These are phyloP conservation scores for Paramacrobiotus metropolitanus DNA, from an alignment of 1,140 invertebrate genomes.

Conservation along the genomic window DNA sequence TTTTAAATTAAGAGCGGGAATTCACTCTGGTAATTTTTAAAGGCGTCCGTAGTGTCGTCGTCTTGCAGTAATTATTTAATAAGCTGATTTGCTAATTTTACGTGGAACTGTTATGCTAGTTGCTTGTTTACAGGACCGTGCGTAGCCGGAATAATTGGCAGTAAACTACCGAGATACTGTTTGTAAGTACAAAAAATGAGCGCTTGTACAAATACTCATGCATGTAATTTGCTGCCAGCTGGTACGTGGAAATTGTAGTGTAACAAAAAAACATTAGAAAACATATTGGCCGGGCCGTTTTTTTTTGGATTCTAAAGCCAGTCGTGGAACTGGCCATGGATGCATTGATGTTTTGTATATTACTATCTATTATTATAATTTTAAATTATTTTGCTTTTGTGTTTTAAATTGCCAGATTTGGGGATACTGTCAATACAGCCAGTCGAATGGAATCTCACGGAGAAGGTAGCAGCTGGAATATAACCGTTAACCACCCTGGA, in stretches of 20 bases:
- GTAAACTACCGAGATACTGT: conserved; percentile 49
- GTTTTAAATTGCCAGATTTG: too few relatives aligned
- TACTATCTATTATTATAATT: too few relatives aligned
- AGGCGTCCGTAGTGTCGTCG: too few relatives aligned
- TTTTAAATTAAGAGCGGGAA: conserved; percentile 73
- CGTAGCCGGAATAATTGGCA: conserved; percentile 75
- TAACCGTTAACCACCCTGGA: not conserved
- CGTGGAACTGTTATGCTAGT: too few relatives aligned
- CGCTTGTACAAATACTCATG: not conserved
- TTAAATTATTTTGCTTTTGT: too few relatives aligned
- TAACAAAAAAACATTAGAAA: too few relatives aligned
- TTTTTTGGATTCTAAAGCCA: too few relatives aligned
- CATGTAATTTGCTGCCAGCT: not conserved
- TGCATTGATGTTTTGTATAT: too few relatives aligned
- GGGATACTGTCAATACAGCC: conserved; percentile 28
- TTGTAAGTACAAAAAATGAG: conserved; percentile 15
- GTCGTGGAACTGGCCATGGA: too few relatives aligned
- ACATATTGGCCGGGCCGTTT: not conserved
- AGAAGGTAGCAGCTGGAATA: conserved; percentile 21
- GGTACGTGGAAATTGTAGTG: not conserved
- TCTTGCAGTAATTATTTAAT: too few relatives aligned
- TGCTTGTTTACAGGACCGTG: conserved; percentile 29
- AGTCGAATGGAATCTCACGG: conserved; percentile 75
- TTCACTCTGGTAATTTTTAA: conserved; percentile 64
- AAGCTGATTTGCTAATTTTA: too few relatives aligned